Conservation (phyloP, 1,140 invertebrate genomes). For the Gonatopus flavifemur region DNA sequence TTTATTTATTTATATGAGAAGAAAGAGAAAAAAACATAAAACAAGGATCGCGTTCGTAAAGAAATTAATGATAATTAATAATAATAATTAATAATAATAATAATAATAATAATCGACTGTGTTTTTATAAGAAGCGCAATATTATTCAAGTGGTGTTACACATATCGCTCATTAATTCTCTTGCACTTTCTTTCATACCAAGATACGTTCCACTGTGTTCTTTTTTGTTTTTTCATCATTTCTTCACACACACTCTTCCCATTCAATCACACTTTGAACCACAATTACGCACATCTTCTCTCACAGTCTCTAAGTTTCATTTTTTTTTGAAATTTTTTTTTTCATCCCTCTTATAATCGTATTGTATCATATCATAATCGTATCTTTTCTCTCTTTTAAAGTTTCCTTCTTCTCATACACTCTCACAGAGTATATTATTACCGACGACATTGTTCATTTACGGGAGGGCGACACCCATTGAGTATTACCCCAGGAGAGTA, state of each 20-base stretch:
- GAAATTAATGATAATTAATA: slow-evolving; percentile 17
- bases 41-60: slow-evolving; percentile 38
- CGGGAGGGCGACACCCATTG: slow-evolving; percentile 40
- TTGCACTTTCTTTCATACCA: slow-evolving; percentile 2
- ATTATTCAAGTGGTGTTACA: slow-evolving; percentile 14
- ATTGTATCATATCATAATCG: slow-evolving; percentile 10
- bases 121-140: slow-evolving; percentile 20
- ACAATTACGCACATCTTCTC: slow-evolving; percentile 8
- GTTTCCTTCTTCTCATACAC: slow-evolving; percentile 26
- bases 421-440: slow-evolving; percentile 43
- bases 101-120: slow-evolving; percentile 11
- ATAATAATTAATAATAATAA: neutral
- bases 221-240: slow-evolving; percentile 4
- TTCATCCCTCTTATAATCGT: too few species aligned
- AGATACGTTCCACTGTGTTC: slow-evolving; percentile 13
- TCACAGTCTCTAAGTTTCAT: slow-evolving; percentile 9
- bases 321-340: slow-evolving; percentile 14
- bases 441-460: slow-evolving; percentile 34
- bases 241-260: slow-evolving; percentile 15
- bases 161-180: slow-evolving; percentile 15
- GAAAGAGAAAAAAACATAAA: slow-evolving; percentile 33
- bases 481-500: slow-evolving; percentile 47
- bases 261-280: slow-evolving; percentile 27
- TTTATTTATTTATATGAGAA: too few species aligned
- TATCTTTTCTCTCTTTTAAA: slow-evolving; percentile 12